These are phyloP conservation scores for Glossosoma conforme DNA, from an alignment of 1,140 invertebrate genomes.

Conservation along the genomic window DNA sequence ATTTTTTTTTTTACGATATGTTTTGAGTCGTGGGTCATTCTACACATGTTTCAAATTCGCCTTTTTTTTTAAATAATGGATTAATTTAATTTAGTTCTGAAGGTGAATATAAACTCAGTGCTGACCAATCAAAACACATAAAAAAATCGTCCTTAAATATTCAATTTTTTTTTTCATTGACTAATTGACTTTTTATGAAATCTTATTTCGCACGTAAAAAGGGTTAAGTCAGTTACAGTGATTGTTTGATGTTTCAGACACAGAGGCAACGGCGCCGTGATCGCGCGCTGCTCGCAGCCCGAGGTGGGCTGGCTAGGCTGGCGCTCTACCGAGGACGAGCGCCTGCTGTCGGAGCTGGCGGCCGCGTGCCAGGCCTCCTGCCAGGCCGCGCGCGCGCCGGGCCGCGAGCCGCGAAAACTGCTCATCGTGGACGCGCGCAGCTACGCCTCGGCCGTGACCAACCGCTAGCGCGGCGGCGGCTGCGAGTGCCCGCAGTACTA, in stretches of 20 bases:
- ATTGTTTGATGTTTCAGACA: slow-evolving; percentile 51
- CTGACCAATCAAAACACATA: too few relatives aligned
- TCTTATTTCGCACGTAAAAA: too few relatives aligned
- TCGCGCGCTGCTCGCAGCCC: slow-evolving; percentile 89
- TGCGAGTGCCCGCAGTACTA: slow-evolving; percentile 96
- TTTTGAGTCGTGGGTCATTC: too few relatives aligned
- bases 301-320: slow-evolving; percentile 91
- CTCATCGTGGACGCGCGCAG: slow-evolving; percentile 93
- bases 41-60: too few relatives aligned
- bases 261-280: slow-evolving; percentile 81
- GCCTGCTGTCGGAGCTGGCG: slow-evolving; percentile 76
- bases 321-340: slow-evolving; percentile 84
- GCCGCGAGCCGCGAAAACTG: slow-evolving; percentile 55
- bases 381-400: slow-evolving; percentile 34
- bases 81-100: too few relatives aligned
- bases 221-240: too few relatives aligned
- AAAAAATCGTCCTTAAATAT: too few relatives aligned
- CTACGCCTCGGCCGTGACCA: slow-evolving; percentile 91
- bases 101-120: too few relatives aligned
- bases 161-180: too few relatives aligned
- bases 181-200: too few relatives aligned
- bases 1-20: too few relatives aligned
- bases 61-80: too few relatives aligned
- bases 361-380: slow-evolving; percentile 74
- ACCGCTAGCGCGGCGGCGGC: slow-evolving; percentile 91